phyloP scores from a whole-genome alignment of 2,888 invertebrate species.

The Laothoe populi region DNA sequence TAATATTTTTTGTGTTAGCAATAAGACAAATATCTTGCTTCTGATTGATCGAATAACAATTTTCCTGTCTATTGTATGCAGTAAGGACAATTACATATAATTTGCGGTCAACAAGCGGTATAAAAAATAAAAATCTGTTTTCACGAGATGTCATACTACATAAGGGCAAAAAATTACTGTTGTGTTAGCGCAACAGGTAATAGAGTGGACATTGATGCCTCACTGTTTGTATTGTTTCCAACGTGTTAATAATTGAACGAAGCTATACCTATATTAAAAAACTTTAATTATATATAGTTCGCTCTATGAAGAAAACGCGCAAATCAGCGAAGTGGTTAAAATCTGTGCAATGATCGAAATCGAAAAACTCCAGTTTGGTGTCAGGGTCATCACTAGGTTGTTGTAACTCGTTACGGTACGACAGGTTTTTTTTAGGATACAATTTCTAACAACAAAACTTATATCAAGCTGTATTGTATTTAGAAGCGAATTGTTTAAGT shows the following conservation, averaged over 20 bases:
- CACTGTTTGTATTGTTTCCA: constrained; percentile 12
- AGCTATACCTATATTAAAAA: not conserved
- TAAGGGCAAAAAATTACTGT: constrained; percentile 27
- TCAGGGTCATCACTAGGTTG: constrained; percentile 56
- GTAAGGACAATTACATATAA: constrained; percentile 47
- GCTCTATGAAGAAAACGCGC: constrained; percentile 5
- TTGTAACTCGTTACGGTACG: constrained; percentile 50
- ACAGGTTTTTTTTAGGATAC: constrained; percentile 37
- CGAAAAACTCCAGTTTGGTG: constrained; percentile 51
- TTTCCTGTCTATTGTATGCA: constrained; percentile 54
- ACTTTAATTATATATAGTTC: not conserved
- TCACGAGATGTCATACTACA: constrained; percentile 34
- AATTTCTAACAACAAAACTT: constrained; percentile 4
- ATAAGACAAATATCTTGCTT: constrained; percentile 24
- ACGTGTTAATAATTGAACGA: not conserved
- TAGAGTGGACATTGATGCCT: not conserved
- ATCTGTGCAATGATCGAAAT: constrained; percentile 59
- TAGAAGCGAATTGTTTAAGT: constrained; percentile 8
- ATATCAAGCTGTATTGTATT: constrained; percentile 24
- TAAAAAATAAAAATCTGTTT: constrained; percentile 35
- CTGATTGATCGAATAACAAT: constrained; percentile 39
- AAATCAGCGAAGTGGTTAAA: constrained; percentile 35
- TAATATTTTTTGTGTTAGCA: constrained; percentile 15
- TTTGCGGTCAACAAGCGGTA: constrained; percentile 33
- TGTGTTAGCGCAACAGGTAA: not conserved